Percentiles rank a stretch among this genome's conserved stretches.
Evolutionary conservation across 2,113 vertebrate species (phyloP).

Genomic region (Capra hircus): DNA sequence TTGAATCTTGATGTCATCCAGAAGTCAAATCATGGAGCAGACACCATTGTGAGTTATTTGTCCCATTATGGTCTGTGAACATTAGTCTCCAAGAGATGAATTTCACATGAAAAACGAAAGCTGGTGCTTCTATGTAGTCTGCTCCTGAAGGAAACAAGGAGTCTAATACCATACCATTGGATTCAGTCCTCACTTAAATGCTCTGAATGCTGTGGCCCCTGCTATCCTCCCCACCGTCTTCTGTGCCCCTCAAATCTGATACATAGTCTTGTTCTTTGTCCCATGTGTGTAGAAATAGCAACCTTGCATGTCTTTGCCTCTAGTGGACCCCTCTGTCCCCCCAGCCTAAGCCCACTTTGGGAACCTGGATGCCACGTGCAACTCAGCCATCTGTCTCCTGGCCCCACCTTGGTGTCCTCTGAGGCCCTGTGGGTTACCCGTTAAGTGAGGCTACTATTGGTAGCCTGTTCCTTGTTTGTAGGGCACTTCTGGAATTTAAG

Average conservation of each 20-base stretch:
- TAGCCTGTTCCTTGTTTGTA: too few relatives aligned
- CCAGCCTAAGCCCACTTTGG: not conserved
- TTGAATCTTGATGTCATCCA: not conserved
- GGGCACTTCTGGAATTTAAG: not conserved
- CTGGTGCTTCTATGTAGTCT: not conserved
- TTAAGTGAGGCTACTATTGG: not conserved
- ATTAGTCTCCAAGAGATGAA: not conserved
- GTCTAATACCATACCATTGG: not conserved
- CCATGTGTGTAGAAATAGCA: not conserved
- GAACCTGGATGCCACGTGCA: fast-evolving
- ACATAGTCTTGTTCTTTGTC: not conserved
- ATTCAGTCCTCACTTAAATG: not conserved
- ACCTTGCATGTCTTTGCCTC: not conserved
- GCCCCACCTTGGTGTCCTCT: too few relatives aligned
- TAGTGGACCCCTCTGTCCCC: not conserved
- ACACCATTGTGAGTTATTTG: not conserved
- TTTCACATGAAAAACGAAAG: not conserved
- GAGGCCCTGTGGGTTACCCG: fast-evolving
- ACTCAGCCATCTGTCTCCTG: fast-evolving
- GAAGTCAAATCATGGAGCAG: not conserved
- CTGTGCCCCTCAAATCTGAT: not conserved
- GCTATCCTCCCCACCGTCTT: too few relatives aligned
- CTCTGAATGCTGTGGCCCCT: not conserved
- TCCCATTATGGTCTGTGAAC: not conserved
- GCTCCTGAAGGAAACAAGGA: not conserved